These are phyloP conservation scores for Aporophyla lueneburgensis DNA, from an alignment of 2,888 invertebrate genomes.

Conservation along the genomic window DNA sequence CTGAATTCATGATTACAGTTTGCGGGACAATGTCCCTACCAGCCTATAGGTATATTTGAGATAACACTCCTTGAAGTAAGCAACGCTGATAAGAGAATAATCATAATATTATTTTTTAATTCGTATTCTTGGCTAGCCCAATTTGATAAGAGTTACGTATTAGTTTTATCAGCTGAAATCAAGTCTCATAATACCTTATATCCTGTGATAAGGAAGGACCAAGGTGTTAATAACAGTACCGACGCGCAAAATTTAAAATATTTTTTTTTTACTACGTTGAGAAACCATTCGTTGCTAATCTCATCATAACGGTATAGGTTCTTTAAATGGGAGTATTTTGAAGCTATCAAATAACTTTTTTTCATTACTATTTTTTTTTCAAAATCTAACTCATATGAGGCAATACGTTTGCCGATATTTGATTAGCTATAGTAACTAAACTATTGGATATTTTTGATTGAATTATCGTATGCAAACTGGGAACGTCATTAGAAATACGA, in stretches of 20 bases:
- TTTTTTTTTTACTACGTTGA: too few species aligned
- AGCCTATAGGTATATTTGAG: not conserved
- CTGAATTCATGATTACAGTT: too few species aligned
- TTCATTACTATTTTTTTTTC: too few species aligned
- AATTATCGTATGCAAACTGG: not conserved
- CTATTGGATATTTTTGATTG: not conserved
- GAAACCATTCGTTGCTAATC: not conserved
- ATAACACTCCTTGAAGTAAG: not conserved
- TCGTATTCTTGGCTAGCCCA: slow-evolving; percentile 8
- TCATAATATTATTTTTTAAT: slow-evolving; percentile 14
- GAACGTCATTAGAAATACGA: not conserved
- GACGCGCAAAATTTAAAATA: too few species aligned
- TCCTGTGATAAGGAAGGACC: slow-evolving; percentile 18
- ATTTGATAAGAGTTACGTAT: slow-evolving; percentile 28
- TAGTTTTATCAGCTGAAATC: slow-evolving; percentile 39
- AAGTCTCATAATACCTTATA: slow-evolving; percentile 11
- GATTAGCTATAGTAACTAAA: not conserved
- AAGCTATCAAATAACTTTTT: not conserved
- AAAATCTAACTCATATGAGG: not conserved
- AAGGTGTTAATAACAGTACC: not conserved
- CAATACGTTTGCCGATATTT: not conserved
- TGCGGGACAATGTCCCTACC: too few species aligned
- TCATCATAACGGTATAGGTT: not conserved
- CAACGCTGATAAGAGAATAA: slow-evolving; percentile 19
- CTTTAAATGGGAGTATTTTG: not conserved